Evolutionary conservation across 2,888 invertebrate species (phyloP).

Genomic region (Apodemia hepburni): DNA sequence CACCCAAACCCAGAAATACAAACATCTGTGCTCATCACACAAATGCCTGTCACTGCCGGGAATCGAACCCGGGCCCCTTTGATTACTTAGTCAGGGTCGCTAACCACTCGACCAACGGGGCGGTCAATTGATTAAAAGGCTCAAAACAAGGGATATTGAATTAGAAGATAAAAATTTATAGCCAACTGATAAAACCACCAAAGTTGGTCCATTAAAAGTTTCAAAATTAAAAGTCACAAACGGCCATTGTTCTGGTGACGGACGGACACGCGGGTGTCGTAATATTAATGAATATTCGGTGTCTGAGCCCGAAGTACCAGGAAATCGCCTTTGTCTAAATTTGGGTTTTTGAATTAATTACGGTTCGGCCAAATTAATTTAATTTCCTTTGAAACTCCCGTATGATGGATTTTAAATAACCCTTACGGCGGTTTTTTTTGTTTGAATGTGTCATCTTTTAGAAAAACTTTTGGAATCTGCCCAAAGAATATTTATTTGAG

Average conservation of each 20-base stretch:
- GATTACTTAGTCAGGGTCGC: no score
- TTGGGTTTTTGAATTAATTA: conserved; percentile 9
- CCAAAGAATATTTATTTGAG: no score
- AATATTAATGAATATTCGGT: neutral
- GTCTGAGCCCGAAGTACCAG: neutral
- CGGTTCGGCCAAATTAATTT: conserved; percentile 1
- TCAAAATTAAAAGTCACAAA: neutral
- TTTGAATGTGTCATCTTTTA: no score
- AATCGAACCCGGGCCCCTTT: no score
- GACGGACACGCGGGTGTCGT: neutral
- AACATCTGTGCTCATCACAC: no score
- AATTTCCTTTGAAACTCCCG: conserved; percentile 12
- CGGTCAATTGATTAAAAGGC: neutral
- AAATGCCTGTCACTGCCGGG: no score
- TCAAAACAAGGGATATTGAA: neutral
- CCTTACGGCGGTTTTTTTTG: neutral
- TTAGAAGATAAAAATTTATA: neutral
- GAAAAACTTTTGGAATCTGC: no score
- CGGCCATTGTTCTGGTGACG: neutral
- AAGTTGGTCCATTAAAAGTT: conserved; percentile 12
- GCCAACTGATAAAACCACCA: neutral
- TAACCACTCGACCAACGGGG: no score
- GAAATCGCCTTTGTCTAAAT: conserved; percentile 3
- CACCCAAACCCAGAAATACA: no score
- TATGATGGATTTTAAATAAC: neutral